Conservation (phyloP, 1,140 invertebrate species). For the Drosophila nasuta region DNA sequence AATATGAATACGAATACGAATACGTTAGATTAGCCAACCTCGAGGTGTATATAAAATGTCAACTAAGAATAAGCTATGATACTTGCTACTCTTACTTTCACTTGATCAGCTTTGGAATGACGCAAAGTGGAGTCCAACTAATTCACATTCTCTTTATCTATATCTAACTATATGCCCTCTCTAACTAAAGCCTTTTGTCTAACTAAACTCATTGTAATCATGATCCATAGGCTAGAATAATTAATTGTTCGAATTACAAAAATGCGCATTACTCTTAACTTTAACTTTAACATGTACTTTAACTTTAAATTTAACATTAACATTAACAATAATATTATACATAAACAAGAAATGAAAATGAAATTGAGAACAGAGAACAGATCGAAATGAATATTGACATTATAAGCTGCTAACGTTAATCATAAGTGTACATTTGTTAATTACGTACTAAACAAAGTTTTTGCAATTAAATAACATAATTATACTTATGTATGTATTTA, state of each 20-base stretch:
- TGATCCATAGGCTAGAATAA: conserved; percentile 74
- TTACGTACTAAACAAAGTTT: conserved; percentile 65
- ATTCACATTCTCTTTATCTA: conserved; percentile 32
- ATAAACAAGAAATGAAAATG: neutral
- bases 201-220: conserved; percentile 16
- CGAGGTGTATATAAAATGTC: conserved; percentile 61
- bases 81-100: neutral
- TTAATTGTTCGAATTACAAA: conserved; percentile 66
- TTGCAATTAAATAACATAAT: conserved; percentile 56
- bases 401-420: conserved; percentile 67
- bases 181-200: conserved; percentile 22
- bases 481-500: conserved; percentile 58
- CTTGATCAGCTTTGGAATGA: conserved; percentile 6
- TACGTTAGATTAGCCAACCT: conserved; percentile 21
- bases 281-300: conserved; percentile 33
- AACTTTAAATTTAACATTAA: conserved; percentile 39
- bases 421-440: conserved; percentile 81
- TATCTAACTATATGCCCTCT: conserved; percentile 23
- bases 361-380: conserved; percentile 5
- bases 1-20: conserved; percentile 12
- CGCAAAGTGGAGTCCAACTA: neutral
- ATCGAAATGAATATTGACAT: conserved; percentile 8
- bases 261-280: conserved; percentile 40
- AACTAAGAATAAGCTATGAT: conserved; percentile 30
- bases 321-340: neutral